Conservation (phyloP, 2,113 vertebrate genomes). For the Engraulis encrasicolus region DNA sequence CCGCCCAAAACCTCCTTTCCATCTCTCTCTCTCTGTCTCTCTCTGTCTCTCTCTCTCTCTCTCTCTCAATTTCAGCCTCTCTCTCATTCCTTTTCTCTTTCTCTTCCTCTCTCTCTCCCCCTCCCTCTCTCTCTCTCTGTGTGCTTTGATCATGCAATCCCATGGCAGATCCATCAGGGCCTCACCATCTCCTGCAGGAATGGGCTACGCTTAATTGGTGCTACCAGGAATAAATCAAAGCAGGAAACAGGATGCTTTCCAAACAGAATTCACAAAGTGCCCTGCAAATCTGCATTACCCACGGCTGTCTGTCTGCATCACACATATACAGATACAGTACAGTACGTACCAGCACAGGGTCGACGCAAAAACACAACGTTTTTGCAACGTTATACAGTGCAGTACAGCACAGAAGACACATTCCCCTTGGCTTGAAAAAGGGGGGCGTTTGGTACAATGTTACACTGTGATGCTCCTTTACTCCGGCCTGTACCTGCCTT, state of each 20-base stretch:
- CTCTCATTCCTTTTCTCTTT: neutral
- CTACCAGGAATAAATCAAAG: slow-evolving; percentile 77
- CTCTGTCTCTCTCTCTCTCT: slow-evolving; percentile 9
- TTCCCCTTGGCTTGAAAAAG: slow-evolving; percentile 59
- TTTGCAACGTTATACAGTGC: slow-evolving; percentile 51
- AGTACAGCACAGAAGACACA: slow-evolving; percentile 50
- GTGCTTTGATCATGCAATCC: slow-evolving; percentile 73
- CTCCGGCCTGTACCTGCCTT: slow-evolving; percentile 63
- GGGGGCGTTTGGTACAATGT: slow-evolving; percentile 60
- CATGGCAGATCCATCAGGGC: slow-evolving; percentile 72
- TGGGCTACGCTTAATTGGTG: slow-evolving; percentile 72
- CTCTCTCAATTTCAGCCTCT: too few relatives aligned
- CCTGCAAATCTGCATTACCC: slow-evolving; percentile 43
- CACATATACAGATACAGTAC: too few relatives aligned
- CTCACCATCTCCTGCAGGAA: slow-evolving; percentile 69
- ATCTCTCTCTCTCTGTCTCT: slow-evolving; percentile 55
- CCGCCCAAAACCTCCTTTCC: too few relatives aligned
- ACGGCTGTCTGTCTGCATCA: slow-evolving; percentile 57
- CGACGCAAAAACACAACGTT: slow-evolving; percentile 60
- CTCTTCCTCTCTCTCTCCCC: slow-evolving; percentile 29
- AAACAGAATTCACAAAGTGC: slow-evolving; percentile 65
- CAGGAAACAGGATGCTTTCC: slow-evolving; percentile 65
- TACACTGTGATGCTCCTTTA: slow-evolving; percentile 61
- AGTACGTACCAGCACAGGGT: slow-evolving; percentile 41
- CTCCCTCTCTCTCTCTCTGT: slow-evolving; percentile 30